phyloP scores from a whole-genome alignment of 2,888 invertebrate species.

The Stratiomys singularior region DNA sequence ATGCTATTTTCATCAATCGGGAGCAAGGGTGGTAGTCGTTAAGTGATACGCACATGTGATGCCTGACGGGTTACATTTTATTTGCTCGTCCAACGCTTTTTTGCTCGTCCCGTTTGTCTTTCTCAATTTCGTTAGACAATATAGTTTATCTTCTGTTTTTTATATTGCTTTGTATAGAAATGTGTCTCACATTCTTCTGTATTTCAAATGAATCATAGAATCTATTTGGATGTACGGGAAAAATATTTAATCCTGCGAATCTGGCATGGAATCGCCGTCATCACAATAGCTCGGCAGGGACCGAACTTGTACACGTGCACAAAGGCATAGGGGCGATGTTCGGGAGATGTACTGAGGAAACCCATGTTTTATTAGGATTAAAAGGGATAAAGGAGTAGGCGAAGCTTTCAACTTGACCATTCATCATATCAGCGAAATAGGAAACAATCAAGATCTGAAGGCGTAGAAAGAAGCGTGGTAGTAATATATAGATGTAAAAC shows the following conservation, averaged over 20 bases:
- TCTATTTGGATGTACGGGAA: constrained; percentile 1
- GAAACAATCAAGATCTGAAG: constrained; percentile 29
- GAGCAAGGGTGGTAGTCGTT: background rate
- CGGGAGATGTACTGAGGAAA: background rate
- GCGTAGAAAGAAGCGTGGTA: background rate
- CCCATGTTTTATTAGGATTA: constrained; percentile 18
- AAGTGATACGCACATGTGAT: constrained; percentile 5
- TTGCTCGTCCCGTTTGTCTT: background rate
- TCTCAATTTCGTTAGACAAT: constrained; percentile 27
- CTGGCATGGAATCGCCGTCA: background rate
- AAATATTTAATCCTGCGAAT: constrained; percentile 32
- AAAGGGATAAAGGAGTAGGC: background rate
- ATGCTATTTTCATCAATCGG: background rate
- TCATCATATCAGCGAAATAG: constrained; percentile 49
- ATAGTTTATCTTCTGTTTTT: background rate
- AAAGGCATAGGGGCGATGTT: background rate
- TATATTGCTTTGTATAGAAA: constrained; percentile 2
- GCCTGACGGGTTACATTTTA: background rate
- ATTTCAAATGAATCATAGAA: constrained; percentile 31
- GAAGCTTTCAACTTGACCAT: constrained; percentile 52
- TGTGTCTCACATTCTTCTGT: constrained; percentile 31
- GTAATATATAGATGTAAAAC: background rate
- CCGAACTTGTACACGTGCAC: background rate
- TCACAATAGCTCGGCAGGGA: background rate
- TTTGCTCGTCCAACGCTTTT: background rate